phyloP scores from a whole-genome alignment of 2,113 vertebrate species.

The Silurus asotus region DNA sequence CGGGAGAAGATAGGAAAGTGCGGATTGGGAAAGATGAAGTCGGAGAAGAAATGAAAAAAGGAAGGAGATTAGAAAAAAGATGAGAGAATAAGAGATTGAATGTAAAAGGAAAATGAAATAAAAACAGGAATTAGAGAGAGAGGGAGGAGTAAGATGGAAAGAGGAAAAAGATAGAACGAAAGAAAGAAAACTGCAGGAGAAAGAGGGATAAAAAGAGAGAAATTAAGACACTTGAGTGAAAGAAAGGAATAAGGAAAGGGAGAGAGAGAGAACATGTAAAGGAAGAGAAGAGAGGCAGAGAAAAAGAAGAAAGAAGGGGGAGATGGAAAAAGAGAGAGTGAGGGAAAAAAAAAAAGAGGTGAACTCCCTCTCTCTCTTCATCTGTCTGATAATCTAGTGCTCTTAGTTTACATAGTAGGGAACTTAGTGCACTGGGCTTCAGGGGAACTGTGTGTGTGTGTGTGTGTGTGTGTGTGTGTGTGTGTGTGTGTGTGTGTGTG shows the following conservation, averaged over 20 bases:
- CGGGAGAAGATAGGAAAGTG: neutral
- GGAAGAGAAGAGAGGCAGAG: neutral
- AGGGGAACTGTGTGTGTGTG: neutral
- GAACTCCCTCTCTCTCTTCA: no score
- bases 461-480: conserved; percentile 1
- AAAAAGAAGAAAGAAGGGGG: neutral
- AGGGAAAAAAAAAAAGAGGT: neutral
- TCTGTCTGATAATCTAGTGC: neutral
- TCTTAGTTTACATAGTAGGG: neutral
- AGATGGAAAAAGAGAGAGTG: neutral
- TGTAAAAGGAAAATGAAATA: neutral
- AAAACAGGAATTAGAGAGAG: neutral
- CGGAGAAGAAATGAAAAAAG: conserved; percentile 2
- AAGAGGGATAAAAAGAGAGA: neutral
- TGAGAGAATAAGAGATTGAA: neutral
- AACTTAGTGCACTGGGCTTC: neutral
- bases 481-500: conserved; percentile 17
- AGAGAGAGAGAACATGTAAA: neutral
- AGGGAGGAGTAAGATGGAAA: neutral
- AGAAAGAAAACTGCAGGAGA: no score
- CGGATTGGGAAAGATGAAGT: conserved; percentile 12
- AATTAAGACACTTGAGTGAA: neutral
- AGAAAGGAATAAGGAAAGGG: neutral
- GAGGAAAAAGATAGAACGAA: neutral
- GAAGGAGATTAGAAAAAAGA: neutral